A percentile compares a stretch with the other conserved stretches of the same genome.
phyloP scores from a whole-genome alignment of 2,797 vertebrate genomes.

The Numenius phaeopus region DNA sequence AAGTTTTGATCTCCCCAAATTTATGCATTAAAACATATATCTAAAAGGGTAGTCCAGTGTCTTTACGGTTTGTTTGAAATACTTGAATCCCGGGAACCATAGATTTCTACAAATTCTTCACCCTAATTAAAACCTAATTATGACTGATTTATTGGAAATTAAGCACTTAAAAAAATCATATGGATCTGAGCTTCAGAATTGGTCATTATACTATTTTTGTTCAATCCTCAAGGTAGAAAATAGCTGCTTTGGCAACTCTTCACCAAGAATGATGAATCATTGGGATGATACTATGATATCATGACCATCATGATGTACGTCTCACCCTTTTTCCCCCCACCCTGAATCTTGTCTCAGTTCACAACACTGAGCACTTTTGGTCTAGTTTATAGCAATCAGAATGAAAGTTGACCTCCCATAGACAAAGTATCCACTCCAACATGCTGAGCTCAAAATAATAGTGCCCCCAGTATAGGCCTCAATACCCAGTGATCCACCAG shows the following conservation, averaged over 20 bases:
- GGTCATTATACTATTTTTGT: neutral
- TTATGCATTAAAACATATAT: neutral
- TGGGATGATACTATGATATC: neutral
- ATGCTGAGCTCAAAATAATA: neutral
- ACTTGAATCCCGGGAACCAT: neutral
- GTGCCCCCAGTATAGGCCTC: fast-evolving
- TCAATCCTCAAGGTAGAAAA: neutral
- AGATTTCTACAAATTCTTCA: neutral
- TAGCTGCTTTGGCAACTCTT: neutral
- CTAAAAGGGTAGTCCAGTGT: neutral
- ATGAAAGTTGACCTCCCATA: neutral
- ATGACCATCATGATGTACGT: fast-evolving
- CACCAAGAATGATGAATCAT: neutral
- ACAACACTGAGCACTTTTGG: neutral
- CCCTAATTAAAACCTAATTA: neutral
- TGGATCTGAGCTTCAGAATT: neutral
- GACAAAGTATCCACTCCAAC: neutral
- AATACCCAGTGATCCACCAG: neutral
- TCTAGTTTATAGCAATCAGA: neutral
- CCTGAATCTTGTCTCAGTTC: neutral
- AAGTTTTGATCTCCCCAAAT: neutral
- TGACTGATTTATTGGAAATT: neutral
- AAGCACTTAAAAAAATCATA: neutral
- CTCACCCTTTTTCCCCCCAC: neutral
- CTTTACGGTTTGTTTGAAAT: neutral